Percentiles rank a stretch among this genome's conserved stretches.
Conservation (phyloP, 2,113 vertebrate species). For the Microcebus lehilahytsara region DNA sequence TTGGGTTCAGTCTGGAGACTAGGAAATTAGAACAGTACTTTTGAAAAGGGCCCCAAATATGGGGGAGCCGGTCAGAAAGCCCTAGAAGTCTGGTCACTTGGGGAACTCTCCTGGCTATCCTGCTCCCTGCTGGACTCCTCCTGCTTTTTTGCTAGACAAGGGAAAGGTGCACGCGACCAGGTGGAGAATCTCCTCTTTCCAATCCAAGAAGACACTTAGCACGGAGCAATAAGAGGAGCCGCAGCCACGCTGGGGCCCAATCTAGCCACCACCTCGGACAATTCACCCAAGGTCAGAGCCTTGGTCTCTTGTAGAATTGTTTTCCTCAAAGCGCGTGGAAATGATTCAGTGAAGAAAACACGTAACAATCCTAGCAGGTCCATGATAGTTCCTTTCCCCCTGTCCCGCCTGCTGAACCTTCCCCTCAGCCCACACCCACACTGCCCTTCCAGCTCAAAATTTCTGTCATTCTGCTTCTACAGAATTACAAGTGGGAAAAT, state of each 20-base stretch:
- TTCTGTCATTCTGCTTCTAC: neutral
- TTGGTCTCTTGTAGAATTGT: neutral
- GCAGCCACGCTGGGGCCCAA: neutral
- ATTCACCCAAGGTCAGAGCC: neutral
- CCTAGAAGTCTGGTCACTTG: neutral
- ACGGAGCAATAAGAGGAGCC: neutral
- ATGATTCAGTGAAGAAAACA: neutral
- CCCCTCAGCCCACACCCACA: neutral
- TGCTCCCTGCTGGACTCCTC: neutral
- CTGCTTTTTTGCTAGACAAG: neutral
- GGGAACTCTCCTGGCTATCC: neutral
- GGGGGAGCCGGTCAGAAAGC: neutral
- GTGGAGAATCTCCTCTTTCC: neutral
- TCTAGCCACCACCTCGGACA: neutral
- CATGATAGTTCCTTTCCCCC: neutral
- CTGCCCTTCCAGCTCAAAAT: neutral
- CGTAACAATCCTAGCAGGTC: neutral
- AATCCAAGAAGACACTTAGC: neutral
- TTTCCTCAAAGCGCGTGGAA: neutral
- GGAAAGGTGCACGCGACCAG: neutral
- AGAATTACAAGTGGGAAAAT: neutral
- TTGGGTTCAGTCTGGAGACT: neutral
- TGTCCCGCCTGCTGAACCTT: neutral
- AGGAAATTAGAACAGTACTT: neutral
- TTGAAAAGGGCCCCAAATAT: neutral